Percentiles rank a stretch among this genome's conserved stretches.
phyloP scores from a whole-genome alignment of 2,888 invertebrate genomes.

The Mythimna pallens region DNA sequence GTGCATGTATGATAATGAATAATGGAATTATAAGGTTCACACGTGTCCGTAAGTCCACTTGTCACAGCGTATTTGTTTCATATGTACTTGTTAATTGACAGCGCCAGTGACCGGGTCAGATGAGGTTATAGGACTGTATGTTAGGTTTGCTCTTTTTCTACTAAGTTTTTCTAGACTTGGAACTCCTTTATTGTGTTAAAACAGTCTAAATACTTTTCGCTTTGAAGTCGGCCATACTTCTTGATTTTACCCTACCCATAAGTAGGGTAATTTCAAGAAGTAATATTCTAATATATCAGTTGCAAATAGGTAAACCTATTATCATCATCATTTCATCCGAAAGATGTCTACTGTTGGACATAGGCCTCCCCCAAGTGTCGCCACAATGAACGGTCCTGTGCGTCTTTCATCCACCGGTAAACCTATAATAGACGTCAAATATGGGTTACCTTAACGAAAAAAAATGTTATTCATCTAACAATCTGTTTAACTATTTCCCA shows the following conservation, averaged over 20 bases:
- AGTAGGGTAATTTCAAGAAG: conserved; percentile 13
- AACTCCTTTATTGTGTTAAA: conserved; percentile 40
- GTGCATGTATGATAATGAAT: not conserved
- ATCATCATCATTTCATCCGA: not conserved
- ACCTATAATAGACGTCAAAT: not conserved
- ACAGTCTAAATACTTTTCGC: conserved; percentile 31
- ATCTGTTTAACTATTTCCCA: no score
- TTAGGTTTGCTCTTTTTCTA: conserved; percentile 36
- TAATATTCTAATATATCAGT: not conserved
- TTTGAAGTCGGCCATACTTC: conserved; percentile 7
- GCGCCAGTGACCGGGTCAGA: not conserved
- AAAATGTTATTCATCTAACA: no score
- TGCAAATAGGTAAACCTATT: not conserved
- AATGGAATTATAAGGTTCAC: not conserved
- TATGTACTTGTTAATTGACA: not conserved
- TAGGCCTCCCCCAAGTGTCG: no score
- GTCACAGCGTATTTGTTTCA: not conserved
- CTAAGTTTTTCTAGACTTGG: conserved; percentile 32
- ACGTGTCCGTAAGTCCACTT: not conserved
- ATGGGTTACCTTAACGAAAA: not conserved
- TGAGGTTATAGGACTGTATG: conserved; percentile 4
- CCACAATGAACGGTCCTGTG: no score
- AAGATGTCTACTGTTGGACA: no score
- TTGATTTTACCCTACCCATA: conserved; percentile 7
- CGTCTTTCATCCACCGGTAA: not conserved